phyloP scores from a whole-genome alignment of 2,797 vertebrate species.

The Philypnodon macrostomus region DNA sequence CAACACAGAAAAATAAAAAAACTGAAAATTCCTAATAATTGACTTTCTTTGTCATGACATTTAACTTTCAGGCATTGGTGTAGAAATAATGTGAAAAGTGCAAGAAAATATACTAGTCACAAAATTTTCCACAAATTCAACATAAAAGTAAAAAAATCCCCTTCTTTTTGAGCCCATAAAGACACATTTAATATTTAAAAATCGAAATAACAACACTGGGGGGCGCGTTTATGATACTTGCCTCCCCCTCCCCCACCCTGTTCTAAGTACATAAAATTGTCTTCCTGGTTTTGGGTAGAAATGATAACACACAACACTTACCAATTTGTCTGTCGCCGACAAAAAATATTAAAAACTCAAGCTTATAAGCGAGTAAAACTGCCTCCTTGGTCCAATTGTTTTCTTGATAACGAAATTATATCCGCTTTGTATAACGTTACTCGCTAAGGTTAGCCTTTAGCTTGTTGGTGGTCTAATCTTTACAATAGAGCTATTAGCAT shows the following conservation, averaged over 20 bases:
- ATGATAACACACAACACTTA: slow-evolving; percentile 36
- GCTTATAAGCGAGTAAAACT: background rate
- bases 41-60: too few relatives aligned
- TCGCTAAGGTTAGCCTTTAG: slow-evolving; percentile 46
- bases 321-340: slow-evolving; percentile 22
- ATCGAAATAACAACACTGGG: slow-evolving; percentile 21
- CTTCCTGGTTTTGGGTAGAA: slow-evolving; percentile 55
- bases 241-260: slow-evolving; percentile 63
- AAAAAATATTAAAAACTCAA: background rate
- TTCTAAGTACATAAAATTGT: slow-evolving; percentile 30
- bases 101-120: too few relatives aligned
- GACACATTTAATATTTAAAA: too few relatives aligned
- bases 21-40: too few relatives aligned
- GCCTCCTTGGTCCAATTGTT: background rate
- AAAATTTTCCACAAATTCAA: too few relatives aligned
- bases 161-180: too few relatives aligned
- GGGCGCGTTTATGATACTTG: background rate
- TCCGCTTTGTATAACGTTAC: slow-evolving; percentile 39
- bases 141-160: too few relatives aligned
- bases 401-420: slow-evolving; percentile 4
- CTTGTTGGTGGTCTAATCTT: slow-evolving; percentile 26
- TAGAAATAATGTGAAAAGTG: too few relatives aligned
- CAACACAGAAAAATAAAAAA: too few relatives aligned
- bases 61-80: too few relatives aligned
- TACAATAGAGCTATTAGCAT: slow-evolving; percentile 29